Base-by-base conservation (phyloP, 2,797 vertebrate species). In the Remorina albescens region DNA sequence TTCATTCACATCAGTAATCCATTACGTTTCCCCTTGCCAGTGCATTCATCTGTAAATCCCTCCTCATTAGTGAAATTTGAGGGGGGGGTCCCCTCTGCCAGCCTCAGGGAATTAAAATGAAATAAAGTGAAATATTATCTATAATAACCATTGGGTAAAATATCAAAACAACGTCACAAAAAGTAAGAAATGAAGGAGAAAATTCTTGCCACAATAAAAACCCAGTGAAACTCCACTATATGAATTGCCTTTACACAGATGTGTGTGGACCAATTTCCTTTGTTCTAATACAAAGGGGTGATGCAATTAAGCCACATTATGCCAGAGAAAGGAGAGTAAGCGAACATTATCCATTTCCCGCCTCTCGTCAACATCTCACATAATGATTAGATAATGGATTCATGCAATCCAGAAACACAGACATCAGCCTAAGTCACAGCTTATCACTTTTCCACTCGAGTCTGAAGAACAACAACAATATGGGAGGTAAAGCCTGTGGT, bases 321-420 rank as follows among this genome's bases (percentile, higher is more conserved):
- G 13, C 18, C 13, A 64, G 16, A 60, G 47, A 46, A 68, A 55
- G 71, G 23, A 30, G 65, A 71, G 51, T 30, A 36, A 12, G 25
- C 10, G 1, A 41, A n/a, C 8, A 32, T 55, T 9, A 60, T 55
- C 57, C 34, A 36, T 9, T 63, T 63, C 47, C 32, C 2, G 2
- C 47, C 32, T 68, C 26, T 54, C 44, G 13, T 66, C 51, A 67
- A 41, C 44, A 78, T 63, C 57, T 57, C 63, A 51, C 42, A 13
- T 23, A n/a, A 12, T 62, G 30, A n/a, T 12, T 62, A 25, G 21
- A 69, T 15, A 18, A 69, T 51, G 56, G 11, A 49, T 30, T 62
- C 8, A 37, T 75, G 49, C 55, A 55, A 44, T 42, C 19, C 10
- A 11, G 21, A 44, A 44, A 19, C 23, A 46, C 26, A 32, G 30